phyloP scores from a whole-genome alignment of 2,113 vertebrate genomes.

The Athene noctua region DNA sequence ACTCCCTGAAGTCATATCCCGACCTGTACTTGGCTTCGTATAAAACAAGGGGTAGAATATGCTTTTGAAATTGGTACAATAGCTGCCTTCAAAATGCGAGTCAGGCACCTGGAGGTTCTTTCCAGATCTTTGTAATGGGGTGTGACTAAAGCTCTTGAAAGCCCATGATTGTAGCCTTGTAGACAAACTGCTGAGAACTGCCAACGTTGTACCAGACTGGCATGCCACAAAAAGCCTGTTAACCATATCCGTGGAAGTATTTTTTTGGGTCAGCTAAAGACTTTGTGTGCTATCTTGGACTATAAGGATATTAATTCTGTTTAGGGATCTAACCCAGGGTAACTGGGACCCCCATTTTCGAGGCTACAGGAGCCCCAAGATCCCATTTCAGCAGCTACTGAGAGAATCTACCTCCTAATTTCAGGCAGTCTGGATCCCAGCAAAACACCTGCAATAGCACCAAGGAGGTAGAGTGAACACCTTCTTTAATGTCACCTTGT shows the following conservation, averaged over 20 bases:
- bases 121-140: not conserved
- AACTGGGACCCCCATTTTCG: not conserved
- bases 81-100: not conserved
- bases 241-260: fast-evolving
- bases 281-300: not conserved
- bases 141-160: not conserved
- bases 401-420: not conserved
- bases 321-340: not conserved
- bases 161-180: not conserved
- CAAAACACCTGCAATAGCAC: not conserved
- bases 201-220: fast-evolving
- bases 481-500: not conserved
- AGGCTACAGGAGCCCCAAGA: not conserved
- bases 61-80: not conserved
- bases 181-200: not conserved
- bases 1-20: not conserved
- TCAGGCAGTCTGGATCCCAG: not conserved
- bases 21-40: not conserved
- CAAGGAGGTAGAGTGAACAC: not conserved
- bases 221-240: not conserved
- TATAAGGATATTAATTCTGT: not conserved
- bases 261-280: not conserved
- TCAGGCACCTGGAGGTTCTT: not conserved
- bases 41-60: not conserved
- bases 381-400: not conserved